Evolutionary conservation across 2,113 vertebrate species (phyloP), one percentile per base, ranked within the genome.

Genomic region (Scatophagus argus): DNA sequence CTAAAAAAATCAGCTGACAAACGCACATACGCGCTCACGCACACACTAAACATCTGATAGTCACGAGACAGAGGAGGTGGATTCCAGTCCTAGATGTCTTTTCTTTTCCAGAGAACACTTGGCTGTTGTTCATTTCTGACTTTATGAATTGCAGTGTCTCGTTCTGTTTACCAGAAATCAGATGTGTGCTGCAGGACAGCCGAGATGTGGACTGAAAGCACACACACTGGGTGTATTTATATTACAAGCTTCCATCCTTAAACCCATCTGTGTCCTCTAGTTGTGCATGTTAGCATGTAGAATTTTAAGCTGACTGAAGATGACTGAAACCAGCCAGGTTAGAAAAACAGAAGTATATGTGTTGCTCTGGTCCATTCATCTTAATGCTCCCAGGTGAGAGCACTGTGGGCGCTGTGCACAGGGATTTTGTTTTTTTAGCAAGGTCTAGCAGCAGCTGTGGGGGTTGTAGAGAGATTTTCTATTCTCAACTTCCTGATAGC

Each of bases 71-170:
- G 59, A 58, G 44, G 16, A 29, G 21, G 19, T 39, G 62, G 23
- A 29, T 41, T 71, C 19, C 36, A 41, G 39, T 36, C 60, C 25
- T 6, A 6, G 19, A 39, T 77, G 74, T 43, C 63, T 34, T 16
- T 43, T 69, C 21, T 44, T 34, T 77, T 46, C 41, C 44, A 29
- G 36, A 43, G 60, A 63, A 64, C 76, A 60, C 36, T 78, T 70
- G 29, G 56, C 47, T 78, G 47, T 58, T 76, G 73, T 79, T 71
- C 31, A 23, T 43, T 36, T 55, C n/a, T 41, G 34, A 23, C 58
- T 51, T 51, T 52, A 51, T 51, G 34, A 17, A 32, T 32, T 63
- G 36, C 38, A n/a, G 11, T 29, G 31, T 31, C 66, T 55, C 63
- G 27, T 64, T 71, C 8, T 38, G 49, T 51, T 77, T 41, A 52